Evolutionary conservation across 1,140 invertebrate species (phyloP), one percentile per base, ranked within the genome.

Genomic region (Penaeus japonicus): DNA sequence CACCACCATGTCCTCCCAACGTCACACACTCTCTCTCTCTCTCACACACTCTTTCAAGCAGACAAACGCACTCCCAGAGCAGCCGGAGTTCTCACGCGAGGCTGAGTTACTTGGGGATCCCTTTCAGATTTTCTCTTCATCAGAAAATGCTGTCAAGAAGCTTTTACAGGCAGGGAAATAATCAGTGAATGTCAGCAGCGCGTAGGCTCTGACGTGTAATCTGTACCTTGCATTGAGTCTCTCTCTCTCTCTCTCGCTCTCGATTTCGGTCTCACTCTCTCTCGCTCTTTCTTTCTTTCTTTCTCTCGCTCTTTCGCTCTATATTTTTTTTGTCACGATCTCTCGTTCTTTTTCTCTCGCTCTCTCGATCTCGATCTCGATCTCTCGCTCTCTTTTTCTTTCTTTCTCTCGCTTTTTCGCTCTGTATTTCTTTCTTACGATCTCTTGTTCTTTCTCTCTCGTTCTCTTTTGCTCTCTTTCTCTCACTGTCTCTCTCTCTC

Each of bases 41-140:
- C 20, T 20, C 84, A 17, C 62, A 39, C 86, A 59, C 39, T 12
- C n/a, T 32, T 54, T 55, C 65, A 2, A 17, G n/a, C n/a, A n/a
- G n/a, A n/a, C n/a, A n/a, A n/a, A n/a, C n/a, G n/a, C n/a, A n/a
- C n/a, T n/a, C n/a, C n/a, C n/a, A n/a, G n/a, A n/a, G n/a, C n/a
- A n/a, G n/a, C n/a, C n/a, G n/a, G n/a, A n/a, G n/a, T n/a, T n/a
- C n/a, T n/a, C n/a, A n/a, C n/a, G n/a, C n/a, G n/a, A n/a, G 18
- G 70, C 22, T 77, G 83, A 81, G 78, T 70, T 35, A 55, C 79
- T 32, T n/a, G 22, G n/a, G 86, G 86, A 87, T 87, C 78, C 79
- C 57, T 87, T 87, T 83, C 86, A 83, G 86, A 82, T 87, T 87
- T 87, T 87, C 79, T 77, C 86, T 87, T 87, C 86, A 87, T 87